A percentile compares a stretch with the other conserved stretches of the same genome.
Conservation (phyloP, 1,140 invertebrate species). For the Platorchestia sp. region DNA sequence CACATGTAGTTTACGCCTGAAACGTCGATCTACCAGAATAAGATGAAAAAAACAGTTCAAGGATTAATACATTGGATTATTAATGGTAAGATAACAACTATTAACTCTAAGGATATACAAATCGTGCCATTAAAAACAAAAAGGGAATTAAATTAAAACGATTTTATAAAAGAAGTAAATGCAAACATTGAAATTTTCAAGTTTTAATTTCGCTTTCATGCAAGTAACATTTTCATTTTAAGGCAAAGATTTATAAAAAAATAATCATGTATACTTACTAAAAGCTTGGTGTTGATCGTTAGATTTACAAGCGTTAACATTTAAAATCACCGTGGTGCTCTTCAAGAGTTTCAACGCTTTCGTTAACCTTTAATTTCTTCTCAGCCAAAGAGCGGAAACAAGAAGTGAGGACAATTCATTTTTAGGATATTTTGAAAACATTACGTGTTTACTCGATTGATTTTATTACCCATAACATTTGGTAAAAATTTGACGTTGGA, state of each 20-base stretch:
- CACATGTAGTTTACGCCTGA: no score
- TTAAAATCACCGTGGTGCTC: background rate
- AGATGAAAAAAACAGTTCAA: no score
- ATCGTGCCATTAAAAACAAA: no score
- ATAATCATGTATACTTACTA: background rate
- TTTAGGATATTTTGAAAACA: background rate
- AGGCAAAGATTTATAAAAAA: background rate
- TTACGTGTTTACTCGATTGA: background rate
- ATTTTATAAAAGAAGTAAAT: no score
- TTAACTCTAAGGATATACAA: no score
- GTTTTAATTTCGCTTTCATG: no score
- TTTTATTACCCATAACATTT: background rate
- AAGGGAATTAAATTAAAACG: no score
- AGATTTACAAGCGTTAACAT: background rate
- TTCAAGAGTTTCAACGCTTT: background rate
- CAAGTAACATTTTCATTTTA: background rate
- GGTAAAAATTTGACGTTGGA: background rate
- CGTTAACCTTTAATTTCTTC: background rate
- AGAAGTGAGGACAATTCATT: background rate
- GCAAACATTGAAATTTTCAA: no score
- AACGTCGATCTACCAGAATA: no score
- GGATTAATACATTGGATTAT: no score
- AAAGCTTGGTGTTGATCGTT: background rate
- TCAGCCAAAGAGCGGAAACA: background rate
- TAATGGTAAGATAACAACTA: no score